Base-by-base conservation (phyloP, 2,113 vertebrate genomes). In the Chaetorhynchus papuensis region DNA sequence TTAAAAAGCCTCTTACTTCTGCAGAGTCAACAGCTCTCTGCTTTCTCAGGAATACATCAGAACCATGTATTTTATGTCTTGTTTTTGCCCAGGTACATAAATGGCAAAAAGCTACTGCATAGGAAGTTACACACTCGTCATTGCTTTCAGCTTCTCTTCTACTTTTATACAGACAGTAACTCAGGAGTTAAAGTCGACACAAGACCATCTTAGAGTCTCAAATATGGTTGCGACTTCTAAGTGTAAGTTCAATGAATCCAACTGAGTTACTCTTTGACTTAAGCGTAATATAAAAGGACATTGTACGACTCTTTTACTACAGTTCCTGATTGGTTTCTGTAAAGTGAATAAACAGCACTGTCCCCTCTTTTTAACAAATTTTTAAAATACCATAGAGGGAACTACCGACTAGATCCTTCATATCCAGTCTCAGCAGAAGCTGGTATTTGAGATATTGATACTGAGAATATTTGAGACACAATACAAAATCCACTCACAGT, bases 171-270 rank as follows among this genome's bases (percentile, higher is more conserved):
- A 69, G 72, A 10, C 47, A 57, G 52, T 24, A 70, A 56, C 6
- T 83, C 10, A 9, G n/a, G 26, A 1, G 0, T 42, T 41, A 59
- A 68, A 79, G 17, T 37, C 0, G 0, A 76, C n/a, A 65, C 30
- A 47, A 85, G 35, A 41, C 30, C 41, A 22, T 20, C 31, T n/a
- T 22, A 20, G 14, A 64, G 26, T 22, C 42, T 65, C 54, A 85
- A 76, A 74, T 44, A 74, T 5, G 4, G 61, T 24, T 3, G 0
- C 7, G n/a, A 61, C 13, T 74, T 72, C n/a, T 45, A 72, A 65
- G 53, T 15, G 41, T 21, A 76, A 77, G 5, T 5, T 82, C 77
- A 84, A 90, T 70, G 70, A 80, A 94, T 74, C 28, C 35, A 70
- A 47, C 11, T 70, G 39, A 50, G 77, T 85, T 54, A 80, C 3